Evolutionary conservation across 2,888 invertebrate species (phyloP).

Genomic region (Parnassius orleans): DNA sequence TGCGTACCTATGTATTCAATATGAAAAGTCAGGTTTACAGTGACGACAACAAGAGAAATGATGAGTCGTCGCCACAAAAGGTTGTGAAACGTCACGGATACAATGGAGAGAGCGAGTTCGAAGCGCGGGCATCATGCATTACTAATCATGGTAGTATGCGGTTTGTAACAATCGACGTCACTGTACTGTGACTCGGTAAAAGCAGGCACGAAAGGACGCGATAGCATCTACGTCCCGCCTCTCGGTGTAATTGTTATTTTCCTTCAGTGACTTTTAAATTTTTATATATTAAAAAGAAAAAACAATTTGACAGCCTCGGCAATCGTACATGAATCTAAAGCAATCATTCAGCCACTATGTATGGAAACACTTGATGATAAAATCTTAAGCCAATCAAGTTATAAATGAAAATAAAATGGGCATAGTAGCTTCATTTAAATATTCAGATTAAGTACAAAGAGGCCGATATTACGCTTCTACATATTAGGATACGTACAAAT

Average conservation of each 20-base stretch:
- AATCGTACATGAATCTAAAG: neutral
- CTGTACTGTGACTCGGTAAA: constrained; percentile 20
- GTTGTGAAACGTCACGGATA: constrained; percentile 70
- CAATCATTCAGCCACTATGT: constrained; percentile 6
- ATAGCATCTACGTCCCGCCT: constrained; percentile 18
- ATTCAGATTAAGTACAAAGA: constrained; percentile 8
- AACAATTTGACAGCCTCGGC: neutral
- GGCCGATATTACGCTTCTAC: neutral
- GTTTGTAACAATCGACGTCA: constrained; percentile 35
- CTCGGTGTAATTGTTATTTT: constrained; percentile 12
- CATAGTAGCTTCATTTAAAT: constrained; percentile 1
- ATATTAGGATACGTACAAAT: neutral
- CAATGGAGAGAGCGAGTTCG: constrained; percentile 70
- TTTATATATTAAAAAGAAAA: constrained; percentile 2
- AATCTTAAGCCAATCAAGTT: neutral
- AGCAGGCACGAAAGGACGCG: constrained; percentile 19
- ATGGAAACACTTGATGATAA: constrained; percentile 3
- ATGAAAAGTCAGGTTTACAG: constrained; percentile 48
- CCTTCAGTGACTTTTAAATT: constrained; percentile 15
- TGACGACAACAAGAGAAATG: constrained; percentile 57
- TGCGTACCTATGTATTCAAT: neutral
- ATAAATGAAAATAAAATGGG: constrained; percentile 6
- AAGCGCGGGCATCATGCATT: constrained; percentile 66
- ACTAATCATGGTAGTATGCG: constrained; percentile 60
- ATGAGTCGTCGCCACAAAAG: constrained; percentile 60